Conservation (phyloP, 2,113 vertebrate genomes). For the Myiozetetes cayanensis region DNA sequence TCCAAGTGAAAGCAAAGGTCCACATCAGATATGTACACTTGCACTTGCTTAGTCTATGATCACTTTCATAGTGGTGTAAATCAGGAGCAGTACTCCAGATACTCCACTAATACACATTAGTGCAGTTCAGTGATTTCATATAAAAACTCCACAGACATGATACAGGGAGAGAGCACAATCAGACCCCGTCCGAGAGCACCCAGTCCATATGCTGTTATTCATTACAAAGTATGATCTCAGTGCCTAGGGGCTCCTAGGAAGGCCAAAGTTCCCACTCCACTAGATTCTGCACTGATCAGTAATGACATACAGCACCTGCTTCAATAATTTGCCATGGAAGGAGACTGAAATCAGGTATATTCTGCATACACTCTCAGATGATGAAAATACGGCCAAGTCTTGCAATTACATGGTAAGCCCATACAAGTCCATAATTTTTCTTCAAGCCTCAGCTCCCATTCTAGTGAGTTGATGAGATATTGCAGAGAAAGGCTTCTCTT, state of each 20-base stretch:
- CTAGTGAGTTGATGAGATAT: not conserved
- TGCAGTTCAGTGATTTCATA: slow-evolving; percentile 1
- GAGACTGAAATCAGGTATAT: not conserved
- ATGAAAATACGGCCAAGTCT: not conserved
- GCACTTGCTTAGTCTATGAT: not conserved
- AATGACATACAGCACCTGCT: slow-evolving; percentile 25
- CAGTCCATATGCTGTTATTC: slow-evolving; percentile 28
- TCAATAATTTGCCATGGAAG: not conserved
- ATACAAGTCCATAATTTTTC: not conserved
- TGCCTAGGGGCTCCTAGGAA: slow-evolving; percentile 2
- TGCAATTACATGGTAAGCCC: not conserved
- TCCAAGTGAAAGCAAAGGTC: not conserved
- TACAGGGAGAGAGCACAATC: not conserved
- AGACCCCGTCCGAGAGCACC: not conserved
- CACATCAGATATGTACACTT: not conserved
- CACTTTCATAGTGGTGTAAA: not conserved
- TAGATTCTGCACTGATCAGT: not conserved
- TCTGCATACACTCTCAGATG: not conserved
- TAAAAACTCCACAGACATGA: not conserved
- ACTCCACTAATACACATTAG: not conserved
- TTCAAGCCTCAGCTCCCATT: not conserved
- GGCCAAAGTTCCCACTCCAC: slow-evolving; percentile 11
- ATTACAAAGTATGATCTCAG: slow-evolving; percentile 20
- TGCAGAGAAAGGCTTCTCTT: not conserved
- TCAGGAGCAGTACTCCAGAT: not conserved